These are phyloP conservation scores for Acrobasis repandana DNA, from an alignment of 2,888 invertebrate genomes.

Conservation along the genomic window DNA sequence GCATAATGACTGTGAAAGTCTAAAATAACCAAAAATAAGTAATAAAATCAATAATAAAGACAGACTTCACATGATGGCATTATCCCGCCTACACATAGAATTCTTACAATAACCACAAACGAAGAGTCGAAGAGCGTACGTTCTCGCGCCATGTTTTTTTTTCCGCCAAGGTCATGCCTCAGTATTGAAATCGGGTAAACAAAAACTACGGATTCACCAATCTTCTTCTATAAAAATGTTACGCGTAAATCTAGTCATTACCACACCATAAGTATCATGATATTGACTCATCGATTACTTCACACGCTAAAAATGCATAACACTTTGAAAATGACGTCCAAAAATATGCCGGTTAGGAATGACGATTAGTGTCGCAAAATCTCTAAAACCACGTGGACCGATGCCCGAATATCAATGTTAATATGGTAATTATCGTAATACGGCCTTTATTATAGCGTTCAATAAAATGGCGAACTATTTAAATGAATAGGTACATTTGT, in stretches of 20 bases:
- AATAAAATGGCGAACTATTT: conserved; percentile 81
- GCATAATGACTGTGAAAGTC: conserved; percentile 65
- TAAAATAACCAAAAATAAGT: conserved; percentile 61
- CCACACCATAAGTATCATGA: conserved; percentile 41
- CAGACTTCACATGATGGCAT: conserved; percentile 32
- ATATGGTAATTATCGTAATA: conserved; percentile 41
- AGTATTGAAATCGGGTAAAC: conserved; percentile 78
- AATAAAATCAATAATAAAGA: conserved; percentile 60
- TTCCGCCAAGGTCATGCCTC: conserved; percentile 78
- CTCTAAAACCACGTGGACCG: conserved; percentile 55
- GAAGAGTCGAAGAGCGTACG: conserved; percentile 59
- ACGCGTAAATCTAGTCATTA: conserved; percentile 31
- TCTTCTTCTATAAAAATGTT: conserved; percentile 31
- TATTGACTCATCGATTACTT: conserved; percentile 72
- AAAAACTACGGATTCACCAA: conserved; percentile 55
- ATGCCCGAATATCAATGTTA: conserved; percentile 34
- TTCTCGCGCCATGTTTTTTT: conserved; percentile 81
- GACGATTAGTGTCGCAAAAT: conserved; percentile 31
- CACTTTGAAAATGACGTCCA: conserved; percentile 62
- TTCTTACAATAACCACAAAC: conserved; percentile 47
- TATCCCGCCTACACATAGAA: conserved; percentile 36
- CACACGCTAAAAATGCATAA: conserved; percentile 55
- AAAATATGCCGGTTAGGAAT: conserved; percentile 72
- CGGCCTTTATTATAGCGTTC: conserved; percentile 57
- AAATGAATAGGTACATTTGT: conserved; percentile 66